These are phyloP conservation scores for Nyctereutes procyonoides DNA, from an alignment of 2,113 vertebrate genomes.

Conservation along the genomic window DNA sequence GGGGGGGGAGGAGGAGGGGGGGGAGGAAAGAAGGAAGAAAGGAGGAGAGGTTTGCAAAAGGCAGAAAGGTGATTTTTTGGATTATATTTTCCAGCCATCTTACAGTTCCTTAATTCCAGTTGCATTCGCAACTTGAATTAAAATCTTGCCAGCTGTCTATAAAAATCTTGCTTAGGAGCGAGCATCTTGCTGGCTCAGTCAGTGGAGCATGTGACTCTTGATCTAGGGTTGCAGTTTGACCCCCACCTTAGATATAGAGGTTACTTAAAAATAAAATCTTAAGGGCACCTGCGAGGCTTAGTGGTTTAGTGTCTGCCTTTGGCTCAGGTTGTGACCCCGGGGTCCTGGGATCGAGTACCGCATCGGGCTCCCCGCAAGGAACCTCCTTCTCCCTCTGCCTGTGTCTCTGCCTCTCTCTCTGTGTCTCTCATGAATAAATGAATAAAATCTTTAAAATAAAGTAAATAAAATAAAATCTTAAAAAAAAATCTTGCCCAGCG, in stretches of 20 bases:
- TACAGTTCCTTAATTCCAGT: background rate
- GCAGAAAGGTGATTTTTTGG: conserved; percentile 24
- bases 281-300: too few species aligned
- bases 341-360: too few species aligned
- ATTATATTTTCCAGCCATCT: background rate
- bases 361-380: too few species aligned
- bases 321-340: too few species aligned
- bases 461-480: background rate
- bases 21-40: too few species aligned
- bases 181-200: background rate
- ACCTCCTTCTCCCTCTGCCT: too few species aligned
- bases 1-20: too few species aligned
- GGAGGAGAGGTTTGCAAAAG: background rate
- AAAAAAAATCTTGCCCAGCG: background rate
- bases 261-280: background rate
- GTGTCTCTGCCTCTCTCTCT: too few species aligned
- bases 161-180: background rate
- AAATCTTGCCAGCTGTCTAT: background rate
- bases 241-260: background rate
- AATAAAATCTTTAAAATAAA: too few species aligned
- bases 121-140: background rate
- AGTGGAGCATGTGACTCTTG: background rate
- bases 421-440: too few species aligned
- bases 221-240: background rate
- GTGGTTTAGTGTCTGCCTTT: too few species aligned